Evolutionary conservation across 2,113 vertebrate species (phyloP), one percentile per base, ranked within the genome.

Genomic region (Aegithalos caudatus): DNA sequence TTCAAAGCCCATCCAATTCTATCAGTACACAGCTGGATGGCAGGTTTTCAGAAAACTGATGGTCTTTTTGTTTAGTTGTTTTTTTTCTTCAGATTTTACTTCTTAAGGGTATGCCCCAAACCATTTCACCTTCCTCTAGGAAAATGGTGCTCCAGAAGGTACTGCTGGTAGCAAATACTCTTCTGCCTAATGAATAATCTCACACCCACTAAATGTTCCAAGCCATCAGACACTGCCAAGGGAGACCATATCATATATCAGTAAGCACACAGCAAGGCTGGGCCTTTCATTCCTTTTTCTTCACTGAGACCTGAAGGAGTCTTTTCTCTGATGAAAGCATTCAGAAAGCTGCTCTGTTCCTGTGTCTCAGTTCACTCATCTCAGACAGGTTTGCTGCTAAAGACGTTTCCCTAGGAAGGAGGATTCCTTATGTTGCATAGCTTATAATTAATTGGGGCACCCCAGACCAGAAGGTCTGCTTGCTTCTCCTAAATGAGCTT

Each of bases 381-480:
- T 47, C 47, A 71, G 64, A 50, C 51, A 83, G 83, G 51, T 90
- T 90, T 93, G 42, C 14, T 45, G 37, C 25, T 83, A 37, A 50
- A 72, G 54, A 64, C 58, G 86, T 47, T 83, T 82, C 60, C 37
- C 29, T 90, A 83, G 70, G 71, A 80, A 94, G 66, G 27, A 81
- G 56, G 71, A 93, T 92, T 92, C 80, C 82, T 88, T 83, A 77
- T 1, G 2, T 13, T 73, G 38, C 0, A 0, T 48, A 71, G 85
- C 74, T 94, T 88, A 64, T 58, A 79, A 94, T 76, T 94, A 95
- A 93, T 53, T 82, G 80, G 24, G 42, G 58, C 92, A 81, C 66
- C 64, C 93, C 71, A 73, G 64, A 88, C 42, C 94, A 93, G 91
- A 92, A 93, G 95, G 86, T 93, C 86, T 81, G 71, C 50, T 77